phyloP scores from a whole-genome alignment of 2,888 invertebrate genomes.

The Lingula anatina region DNA sequence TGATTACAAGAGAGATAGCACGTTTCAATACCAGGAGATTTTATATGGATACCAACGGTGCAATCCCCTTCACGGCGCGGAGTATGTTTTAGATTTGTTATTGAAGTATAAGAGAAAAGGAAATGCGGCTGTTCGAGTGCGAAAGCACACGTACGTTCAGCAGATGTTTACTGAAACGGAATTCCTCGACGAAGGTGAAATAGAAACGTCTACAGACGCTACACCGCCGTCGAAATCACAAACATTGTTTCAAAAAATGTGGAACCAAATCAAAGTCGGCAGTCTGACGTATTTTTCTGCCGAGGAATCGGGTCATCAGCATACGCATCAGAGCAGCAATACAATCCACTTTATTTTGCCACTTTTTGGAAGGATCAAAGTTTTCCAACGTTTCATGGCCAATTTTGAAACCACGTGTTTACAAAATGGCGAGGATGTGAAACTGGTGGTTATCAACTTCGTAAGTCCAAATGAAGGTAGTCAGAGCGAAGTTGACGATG shows the following conservation, averaged over 20 bases:
- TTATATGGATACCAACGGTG: conserved; percentile 87
- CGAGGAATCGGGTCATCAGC: no score
- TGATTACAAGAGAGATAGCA: conserved; percentile 82
- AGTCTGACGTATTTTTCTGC: background rate
- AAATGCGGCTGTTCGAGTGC: conserved; percentile 90
- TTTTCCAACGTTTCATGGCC: conserved; percentile 76
- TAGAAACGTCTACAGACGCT: conserved; percentile 1
- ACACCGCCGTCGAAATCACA: background rate
- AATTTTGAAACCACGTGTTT: conserved; percentile 76
- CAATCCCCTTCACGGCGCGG: conserved; percentile 83
- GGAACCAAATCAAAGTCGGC: background rate
- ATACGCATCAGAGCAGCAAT: no score
- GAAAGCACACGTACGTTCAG: conserved; percentile 90
- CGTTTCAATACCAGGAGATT: conserved; percentile 91
- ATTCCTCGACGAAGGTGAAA: conserved; percentile 29
- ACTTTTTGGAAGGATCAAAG: conserved; percentile 73
- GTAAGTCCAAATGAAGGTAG: conserved; percentile 50
- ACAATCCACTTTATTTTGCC: conserved; percentile 81
- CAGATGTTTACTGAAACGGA: conserved; percentile 72
- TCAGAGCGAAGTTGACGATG: background rate
- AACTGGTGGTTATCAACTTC: conserved; percentile 69
- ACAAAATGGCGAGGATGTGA: conserved; percentile 60
- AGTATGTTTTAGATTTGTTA: conserved; percentile 86
- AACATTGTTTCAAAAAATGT: background rate
- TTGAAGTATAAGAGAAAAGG: conserved; percentile 73